These are phyloP conservation scores for Gallinago nigripennis DNA, from an alignment of 2,797 vertebrate species.

Conservation along the genomic window DNA sequence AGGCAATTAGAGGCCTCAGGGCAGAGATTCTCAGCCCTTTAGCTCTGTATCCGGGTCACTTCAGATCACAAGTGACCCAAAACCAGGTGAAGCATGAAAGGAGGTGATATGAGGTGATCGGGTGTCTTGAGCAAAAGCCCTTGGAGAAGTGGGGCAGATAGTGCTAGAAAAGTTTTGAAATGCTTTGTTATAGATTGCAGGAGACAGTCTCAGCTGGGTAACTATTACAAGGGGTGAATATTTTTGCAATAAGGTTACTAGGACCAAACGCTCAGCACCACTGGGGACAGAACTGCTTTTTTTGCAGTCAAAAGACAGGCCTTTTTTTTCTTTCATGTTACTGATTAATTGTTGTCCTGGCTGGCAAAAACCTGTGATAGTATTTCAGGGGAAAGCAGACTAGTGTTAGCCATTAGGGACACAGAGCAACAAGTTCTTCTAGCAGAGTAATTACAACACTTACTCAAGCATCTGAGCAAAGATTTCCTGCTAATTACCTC, in stretches of 20 bases:
- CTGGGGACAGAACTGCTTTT: not conserved
- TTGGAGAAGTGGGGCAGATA: not conserved
- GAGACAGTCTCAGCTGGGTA: not conserved
- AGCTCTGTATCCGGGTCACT: constrained; percentile 32
- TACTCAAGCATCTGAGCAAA: not conserved
- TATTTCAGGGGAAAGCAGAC: not conserved
- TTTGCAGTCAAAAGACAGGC: not conserved
- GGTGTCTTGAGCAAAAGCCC: not conserved
- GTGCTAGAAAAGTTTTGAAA: not conserved
- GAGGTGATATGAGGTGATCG: not conserved
- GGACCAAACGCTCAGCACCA: not conserved
- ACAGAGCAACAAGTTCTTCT: not conserved
- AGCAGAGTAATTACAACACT: not conserved
- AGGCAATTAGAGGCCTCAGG: not conserved
- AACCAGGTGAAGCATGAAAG: not conserved
- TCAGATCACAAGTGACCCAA: constrained; percentile 28
- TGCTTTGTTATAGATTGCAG: not conserved
- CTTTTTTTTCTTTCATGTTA: not conserved
- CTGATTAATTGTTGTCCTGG: not conserved
- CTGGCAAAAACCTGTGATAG: not conserved
- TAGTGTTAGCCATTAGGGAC: not conserved
- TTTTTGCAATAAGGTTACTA: not conserved
- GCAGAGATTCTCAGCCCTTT: constrained; percentile 2
- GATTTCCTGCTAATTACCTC: not conserved
- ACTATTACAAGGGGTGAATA: not conserved